Evolutionary conservation across 1,140 invertebrate genomes (phyloP).

Genomic region (Microplitis mediator): DNA sequence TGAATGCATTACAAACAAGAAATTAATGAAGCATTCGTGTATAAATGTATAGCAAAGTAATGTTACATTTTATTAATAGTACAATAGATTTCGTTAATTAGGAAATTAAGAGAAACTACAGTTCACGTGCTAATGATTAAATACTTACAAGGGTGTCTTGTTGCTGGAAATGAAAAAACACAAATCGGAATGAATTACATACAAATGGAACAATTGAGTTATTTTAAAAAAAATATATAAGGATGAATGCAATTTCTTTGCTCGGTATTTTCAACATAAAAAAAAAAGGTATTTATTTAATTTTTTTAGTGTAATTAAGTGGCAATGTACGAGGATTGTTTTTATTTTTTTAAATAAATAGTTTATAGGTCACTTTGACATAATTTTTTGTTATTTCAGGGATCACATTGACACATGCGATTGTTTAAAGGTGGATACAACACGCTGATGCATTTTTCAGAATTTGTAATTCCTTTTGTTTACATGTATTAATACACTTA

Average conservation of each 20-base stretch:
- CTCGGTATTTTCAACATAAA: background rate
- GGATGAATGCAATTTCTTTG: background rate
- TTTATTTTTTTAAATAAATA: background rate
- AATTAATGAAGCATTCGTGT: too few relatives aligned
- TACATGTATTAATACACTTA: background rate
- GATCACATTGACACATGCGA: constrained; percentile 45
- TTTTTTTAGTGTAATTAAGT: too few relatives aligned
- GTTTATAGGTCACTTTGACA: background rate
- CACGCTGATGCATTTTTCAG: constrained; percentile 45
- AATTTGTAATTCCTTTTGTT: background rate
- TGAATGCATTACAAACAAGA: too few relatives aligned
- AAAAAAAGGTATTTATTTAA: background rate
- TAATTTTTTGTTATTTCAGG: background rate
- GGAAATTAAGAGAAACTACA: constrained; percentile 9
- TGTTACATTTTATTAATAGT: too few relatives aligned
- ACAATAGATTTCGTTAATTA: constrained; percentile 6
- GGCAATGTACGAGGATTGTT: background rate
- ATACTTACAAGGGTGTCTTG: constrained; percentile 77
- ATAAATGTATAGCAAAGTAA: too few relatives aligned
- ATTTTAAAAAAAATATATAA: background rate
- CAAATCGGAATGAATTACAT: constrained; percentile 37
- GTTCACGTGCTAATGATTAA: constrained; percentile 38
- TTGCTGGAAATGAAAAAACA: constrained; percentile 70
- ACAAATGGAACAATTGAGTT: constrained; percentile 20
- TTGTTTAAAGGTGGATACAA: constrained; percentile 36